Conservation (phyloP, 2,888 invertebrate genomes). For the Pelosia muscerda region DNA sequence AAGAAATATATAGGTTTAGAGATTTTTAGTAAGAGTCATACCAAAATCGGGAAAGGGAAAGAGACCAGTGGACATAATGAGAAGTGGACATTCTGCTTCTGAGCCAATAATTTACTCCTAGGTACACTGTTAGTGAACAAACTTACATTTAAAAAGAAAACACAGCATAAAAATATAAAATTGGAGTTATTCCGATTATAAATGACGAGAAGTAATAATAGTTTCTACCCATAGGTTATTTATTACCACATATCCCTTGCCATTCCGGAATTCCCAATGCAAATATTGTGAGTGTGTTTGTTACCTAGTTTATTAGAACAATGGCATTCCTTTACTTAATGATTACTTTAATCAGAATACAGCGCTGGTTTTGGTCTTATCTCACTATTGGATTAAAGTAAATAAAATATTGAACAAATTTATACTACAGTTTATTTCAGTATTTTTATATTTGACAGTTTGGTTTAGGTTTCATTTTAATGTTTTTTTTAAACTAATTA, state of each 20-base stretch:
- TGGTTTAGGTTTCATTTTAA: no score
- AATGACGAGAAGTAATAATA: background rate
- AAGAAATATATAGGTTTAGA: constrained; percentile 1
- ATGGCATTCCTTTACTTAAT: background rate
- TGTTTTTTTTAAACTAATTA: no score
- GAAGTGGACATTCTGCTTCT: no score
- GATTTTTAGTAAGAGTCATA: background rate
- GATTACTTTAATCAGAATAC: background rate
- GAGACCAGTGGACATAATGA: no score
- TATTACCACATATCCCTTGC: background rate
- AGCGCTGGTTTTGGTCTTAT: background rate
- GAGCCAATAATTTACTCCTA: no score
- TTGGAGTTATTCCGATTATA: background rate
- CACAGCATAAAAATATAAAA: background rate
- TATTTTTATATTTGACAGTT: no score
- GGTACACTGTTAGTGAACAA: no score
- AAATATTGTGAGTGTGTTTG: background rate
- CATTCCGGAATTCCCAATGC: background rate
- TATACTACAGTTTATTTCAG: background rate
- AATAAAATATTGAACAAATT: background rate
- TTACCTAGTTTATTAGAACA: background rate
- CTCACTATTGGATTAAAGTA: background rate
- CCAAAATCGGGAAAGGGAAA: background rate
- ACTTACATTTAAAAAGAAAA: background rate
- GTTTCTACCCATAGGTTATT: background rate